Evolutionary conservation across 2,888 invertebrate genomes (phyloP).

Genomic region (Octonoba sinensis): DNA sequence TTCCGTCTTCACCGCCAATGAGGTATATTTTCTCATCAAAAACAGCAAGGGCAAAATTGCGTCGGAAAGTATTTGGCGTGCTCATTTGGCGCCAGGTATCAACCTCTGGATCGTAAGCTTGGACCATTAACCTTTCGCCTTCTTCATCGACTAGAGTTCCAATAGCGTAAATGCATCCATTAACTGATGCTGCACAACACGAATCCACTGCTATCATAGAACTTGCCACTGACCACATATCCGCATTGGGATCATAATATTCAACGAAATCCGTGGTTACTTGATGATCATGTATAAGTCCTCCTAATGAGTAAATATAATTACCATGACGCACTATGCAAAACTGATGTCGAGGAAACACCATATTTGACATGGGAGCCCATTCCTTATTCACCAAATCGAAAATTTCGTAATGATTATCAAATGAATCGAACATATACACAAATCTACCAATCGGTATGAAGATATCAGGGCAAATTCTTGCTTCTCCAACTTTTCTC

Average conservation of each 20-base stretch:
- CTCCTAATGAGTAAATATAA: constrained; percentile 18
- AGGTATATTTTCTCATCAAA: constrained; percentile 12
- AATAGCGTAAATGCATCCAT: constrained; percentile 20
- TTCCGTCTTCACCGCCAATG: constrained; percentile 13
- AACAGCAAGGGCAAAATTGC: constrained; percentile 12
- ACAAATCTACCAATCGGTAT: constrained; percentile 1
- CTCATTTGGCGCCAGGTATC: constrained; percentile 9
- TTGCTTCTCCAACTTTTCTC: constrained; percentile 6
- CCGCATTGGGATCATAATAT: constrained; percentile 4
- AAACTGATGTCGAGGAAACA: not conserved
- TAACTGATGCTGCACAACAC: not conserved
- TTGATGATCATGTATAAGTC: not conserved
- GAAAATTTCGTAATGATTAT: constrained; percentile 2
- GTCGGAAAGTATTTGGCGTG: constrained; percentile 4
- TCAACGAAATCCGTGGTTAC: constrained; percentile 3
- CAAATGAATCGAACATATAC: constrained; percentile 33
- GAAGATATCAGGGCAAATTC: constrained; percentile 6
- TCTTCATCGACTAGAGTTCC: not conserved
- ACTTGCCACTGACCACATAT: not conserved
- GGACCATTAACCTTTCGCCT: constrained; percentile 17
- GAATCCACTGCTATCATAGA: constrained; percentile 14
- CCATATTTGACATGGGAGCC: not conserved
- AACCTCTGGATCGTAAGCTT: constrained; percentile 12
- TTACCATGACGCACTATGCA: not conserved
- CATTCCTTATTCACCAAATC: constrained; percentile 1